Conservation (phyloP, 2,888 invertebrate genomes). For the Griposia aprilina region DNA sequence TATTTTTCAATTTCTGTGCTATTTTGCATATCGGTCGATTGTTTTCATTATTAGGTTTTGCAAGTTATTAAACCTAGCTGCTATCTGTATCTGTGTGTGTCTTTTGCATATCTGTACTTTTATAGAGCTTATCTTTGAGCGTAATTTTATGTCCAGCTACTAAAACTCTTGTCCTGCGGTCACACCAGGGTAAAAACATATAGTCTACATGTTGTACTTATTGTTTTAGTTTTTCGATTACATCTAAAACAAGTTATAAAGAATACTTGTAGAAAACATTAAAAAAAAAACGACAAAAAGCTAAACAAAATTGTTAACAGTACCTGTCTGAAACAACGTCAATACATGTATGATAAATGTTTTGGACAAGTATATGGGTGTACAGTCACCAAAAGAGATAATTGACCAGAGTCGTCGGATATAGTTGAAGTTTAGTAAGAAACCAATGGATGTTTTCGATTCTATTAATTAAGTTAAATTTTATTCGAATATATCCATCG, state of each 20-base stretch:
- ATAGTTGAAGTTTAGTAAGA: too few species aligned
- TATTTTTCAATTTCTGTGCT: conserved; percentile 42
- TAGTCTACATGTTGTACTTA: background rate
- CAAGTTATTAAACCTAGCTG: background rate
- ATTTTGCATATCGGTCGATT: conserved; percentile 11
- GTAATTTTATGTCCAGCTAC: background rate
- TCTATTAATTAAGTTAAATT: too few species aligned
- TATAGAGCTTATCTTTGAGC: background rate
- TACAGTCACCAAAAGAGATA: too few species aligned
- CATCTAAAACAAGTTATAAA: background rate
- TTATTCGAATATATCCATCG: too few species aligned
- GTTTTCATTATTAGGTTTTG: background rate
- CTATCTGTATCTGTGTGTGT: background rate
- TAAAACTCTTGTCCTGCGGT: background rate
- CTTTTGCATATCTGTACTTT: background rate
- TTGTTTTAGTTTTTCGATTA: background rate
- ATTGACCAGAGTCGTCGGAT: too few species aligned
- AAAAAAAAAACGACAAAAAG: too few species aligned
- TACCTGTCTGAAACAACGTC: background rate
- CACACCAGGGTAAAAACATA: background rate
- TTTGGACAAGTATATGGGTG: background rate
- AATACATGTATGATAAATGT: background rate
- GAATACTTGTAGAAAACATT: background rate
- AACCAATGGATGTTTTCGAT: too few species aligned
- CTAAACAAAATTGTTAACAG: background rate